These are phyloP conservation scores for Xiphorhynchus elegans DNA, from an alignment of 2,113 vertebrate genomes.

Conservation along the genomic window DNA sequence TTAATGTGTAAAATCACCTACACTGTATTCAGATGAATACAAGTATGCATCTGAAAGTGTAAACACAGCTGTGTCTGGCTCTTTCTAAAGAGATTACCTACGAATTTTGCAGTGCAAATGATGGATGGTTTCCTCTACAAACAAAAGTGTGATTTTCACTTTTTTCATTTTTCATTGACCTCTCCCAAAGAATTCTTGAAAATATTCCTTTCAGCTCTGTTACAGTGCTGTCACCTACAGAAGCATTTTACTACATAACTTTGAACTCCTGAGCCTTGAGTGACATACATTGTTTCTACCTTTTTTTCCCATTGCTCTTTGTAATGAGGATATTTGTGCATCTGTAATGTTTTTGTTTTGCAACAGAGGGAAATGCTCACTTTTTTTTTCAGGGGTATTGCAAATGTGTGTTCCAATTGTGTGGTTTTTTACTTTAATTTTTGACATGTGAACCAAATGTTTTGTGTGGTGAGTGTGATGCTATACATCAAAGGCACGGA, in stretches of 20 bases:
- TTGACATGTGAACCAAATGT: neutral
- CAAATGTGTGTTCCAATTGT: neutral
- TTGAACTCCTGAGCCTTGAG: neutral
- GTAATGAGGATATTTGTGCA: neutral
- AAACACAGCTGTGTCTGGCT: slow-evolving; percentile 19
- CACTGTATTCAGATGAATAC: neutral
- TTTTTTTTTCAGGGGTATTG: neutral
- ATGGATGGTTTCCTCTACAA: neutral
- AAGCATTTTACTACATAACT: neutral
- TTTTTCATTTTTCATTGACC: neutral
- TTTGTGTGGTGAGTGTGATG: neutral
- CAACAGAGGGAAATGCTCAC: neutral
- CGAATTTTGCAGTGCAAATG: neutral
- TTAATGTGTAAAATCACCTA: slow-evolving; percentile 29
- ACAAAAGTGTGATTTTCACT: neutral
- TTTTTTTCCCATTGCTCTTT: neutral
- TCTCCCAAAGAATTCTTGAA: neutral
- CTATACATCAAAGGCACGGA: neutral
- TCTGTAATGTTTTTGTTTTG: neutral
- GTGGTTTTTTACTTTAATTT: neutral
- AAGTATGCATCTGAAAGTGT: neutral
- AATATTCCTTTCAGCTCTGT: neutral
- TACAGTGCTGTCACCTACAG: neutral
- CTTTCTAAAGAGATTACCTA: neutral
- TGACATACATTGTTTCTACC: neutral